Percentiles rank a stretch among this genome's conserved stretches.
These are phyloP conservation scores for Agonopterix subpropinquella DNA, from an alignment of 2,888 invertebrate species.

Conservation along the genomic window DNA sequence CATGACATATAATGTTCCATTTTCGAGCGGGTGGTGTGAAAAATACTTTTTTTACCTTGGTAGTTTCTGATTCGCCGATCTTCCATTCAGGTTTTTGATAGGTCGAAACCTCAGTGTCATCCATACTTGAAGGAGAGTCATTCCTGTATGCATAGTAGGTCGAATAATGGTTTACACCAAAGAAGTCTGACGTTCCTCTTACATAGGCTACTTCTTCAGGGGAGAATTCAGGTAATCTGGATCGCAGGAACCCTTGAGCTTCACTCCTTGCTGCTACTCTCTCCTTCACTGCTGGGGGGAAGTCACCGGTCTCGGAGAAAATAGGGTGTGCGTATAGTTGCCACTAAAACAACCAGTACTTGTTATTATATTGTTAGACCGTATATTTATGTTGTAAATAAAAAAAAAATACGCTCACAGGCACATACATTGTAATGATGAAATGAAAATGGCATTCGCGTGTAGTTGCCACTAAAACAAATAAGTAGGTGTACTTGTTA, in stretches of 20 bases:
- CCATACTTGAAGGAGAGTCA: conserved; percentile 25
- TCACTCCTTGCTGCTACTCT: conserved; percentile 71
- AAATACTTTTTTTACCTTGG: conserved; percentile 11
- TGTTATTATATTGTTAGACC: too few species aligned
- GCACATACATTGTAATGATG: too few species aligned
- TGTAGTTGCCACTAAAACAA: conserved; percentile 69
- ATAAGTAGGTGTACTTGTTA: not conserved
- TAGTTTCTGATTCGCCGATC: conserved; percentile 12
- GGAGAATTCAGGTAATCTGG: conserved; percentile 76
- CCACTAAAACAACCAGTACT: conserved; percentile 39
- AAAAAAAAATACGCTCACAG: too few species aligned
- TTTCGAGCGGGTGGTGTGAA: too few species aligned
- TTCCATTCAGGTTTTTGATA: conserved; percentile 18
- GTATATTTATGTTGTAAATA: too few species aligned
- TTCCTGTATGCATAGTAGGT: conserved; percentile 52
- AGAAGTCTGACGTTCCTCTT: conserved; percentile 78
- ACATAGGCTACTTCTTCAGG: conserved; percentile 75
- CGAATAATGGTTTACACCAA: conserved; percentile 82
- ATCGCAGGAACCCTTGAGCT: conserved; percentile 69
- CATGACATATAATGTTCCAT: too few species aligned
- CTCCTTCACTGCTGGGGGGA: conserved; percentile 75
- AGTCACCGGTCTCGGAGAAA: conserved; percentile 75
- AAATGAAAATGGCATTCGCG: too few species aligned
- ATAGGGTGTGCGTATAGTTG: conserved; percentile 78
- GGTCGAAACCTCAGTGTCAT: conserved; percentile 21